A percentile compares a stretch with the other conserved stretches of the same genome.
These are phyloP conservation scores for Gymnosoma rotundatum DNA, from an alignment of 2,888 invertebrate species.

Conservation along the genomic window DNA sequence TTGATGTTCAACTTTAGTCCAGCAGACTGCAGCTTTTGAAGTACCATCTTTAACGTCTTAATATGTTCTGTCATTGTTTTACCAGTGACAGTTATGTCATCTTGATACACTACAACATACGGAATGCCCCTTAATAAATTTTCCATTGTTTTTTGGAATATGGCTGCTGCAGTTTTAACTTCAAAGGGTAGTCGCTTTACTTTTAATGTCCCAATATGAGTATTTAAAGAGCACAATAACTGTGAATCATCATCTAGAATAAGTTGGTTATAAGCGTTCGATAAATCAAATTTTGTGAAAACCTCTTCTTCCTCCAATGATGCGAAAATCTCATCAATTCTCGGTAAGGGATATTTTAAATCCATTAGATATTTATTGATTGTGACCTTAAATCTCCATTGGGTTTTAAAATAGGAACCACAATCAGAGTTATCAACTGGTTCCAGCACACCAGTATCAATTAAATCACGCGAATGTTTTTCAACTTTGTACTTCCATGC, in stretches of 20 bases:
- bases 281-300: not conserved
- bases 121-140: conserved; percentile 57
- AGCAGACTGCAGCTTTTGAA: conserved; percentile 62
- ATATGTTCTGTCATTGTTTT: conserved; percentile 33
- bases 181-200: conserved; percentile 64
- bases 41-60: conserved; percentile 51
- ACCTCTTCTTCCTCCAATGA: not conserved
- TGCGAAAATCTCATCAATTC: not conserved
- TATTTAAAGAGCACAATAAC: not conserved
- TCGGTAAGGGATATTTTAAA: conserved; percentile 12
- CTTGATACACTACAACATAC: conserved; percentile 41
- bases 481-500: not conserved
- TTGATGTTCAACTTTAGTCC: conserved; percentile 48
- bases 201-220: conserved; percentile 55
- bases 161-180: conserved; percentile 51
- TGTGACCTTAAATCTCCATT: not conserved
- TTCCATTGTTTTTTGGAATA: conserved; percentile 67
- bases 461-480: not conserved
- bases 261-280: not conserved
- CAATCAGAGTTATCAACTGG: not conserved
- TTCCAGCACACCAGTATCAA: not conserved
- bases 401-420: no score
- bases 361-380: conserved; percentile 8
- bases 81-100: conserved; percentile 49
- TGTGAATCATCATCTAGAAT: no score